Evolutionary conservation across 1,140 invertebrate genomes (phyloP).

Genomic region (Ctenoplectra terminalis): DNA sequence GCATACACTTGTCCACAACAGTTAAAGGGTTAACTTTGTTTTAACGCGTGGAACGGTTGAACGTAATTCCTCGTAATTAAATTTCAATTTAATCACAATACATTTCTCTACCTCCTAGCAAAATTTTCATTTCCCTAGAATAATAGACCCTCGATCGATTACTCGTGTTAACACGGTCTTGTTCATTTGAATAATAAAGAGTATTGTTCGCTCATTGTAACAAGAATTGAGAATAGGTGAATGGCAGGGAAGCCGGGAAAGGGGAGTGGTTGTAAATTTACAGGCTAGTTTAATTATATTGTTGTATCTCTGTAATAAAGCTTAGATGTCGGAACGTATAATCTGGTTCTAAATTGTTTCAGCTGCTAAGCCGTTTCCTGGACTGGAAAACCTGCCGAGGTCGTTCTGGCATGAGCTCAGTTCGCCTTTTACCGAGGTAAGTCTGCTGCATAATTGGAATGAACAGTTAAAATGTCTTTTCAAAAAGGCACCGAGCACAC

Average conservation of each 20-base stretch:
- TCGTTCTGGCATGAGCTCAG: slow-evolving; percentile 86
- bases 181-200: neutral
- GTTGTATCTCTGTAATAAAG: slow-evolving; percentile 31
- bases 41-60: too few species aligned
- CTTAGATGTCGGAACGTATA: slow-evolving; percentile 6
- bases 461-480: slow-evolving; percentile 31
- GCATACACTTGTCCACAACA: too few species aligned
- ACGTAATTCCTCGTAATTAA: neutral
- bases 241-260: too few species aligned
- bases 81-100: neutral
- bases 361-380: slow-evolving; percentile 79
- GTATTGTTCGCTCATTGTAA: slow-evolving; percentile 1
- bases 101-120: neutral
- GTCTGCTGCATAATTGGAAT: slow-evolving; percentile 36
- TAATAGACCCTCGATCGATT: neutral
- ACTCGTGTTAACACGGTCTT: neutral
- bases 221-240: neutral
- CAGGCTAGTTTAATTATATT: slow-evolving; percentile 21
- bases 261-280: neutral
- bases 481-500: neutral
- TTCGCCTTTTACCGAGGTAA: slow-evolving; percentile 85
- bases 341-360: slow-evolving; percentile 62
- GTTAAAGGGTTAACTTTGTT: too few species aligned
- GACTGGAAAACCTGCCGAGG: slow-evolving; percentile 82
- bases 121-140: neutral